Evolutionary conservation across 2,888 invertebrate genomes (phyloP).

Genomic region (Eueremaeus valkanovi): DNA sequence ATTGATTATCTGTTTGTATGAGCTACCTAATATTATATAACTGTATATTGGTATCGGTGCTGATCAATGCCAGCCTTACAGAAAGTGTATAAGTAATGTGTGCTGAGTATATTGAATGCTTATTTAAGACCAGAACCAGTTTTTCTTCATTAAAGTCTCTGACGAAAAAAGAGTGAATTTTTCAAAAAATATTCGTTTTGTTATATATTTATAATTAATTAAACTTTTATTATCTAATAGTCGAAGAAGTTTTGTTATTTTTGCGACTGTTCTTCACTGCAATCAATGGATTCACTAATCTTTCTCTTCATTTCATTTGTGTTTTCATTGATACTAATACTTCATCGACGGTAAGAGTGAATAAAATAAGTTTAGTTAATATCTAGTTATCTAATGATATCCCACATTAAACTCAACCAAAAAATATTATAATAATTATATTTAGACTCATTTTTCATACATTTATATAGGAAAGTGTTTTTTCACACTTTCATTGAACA

Average conservation of each 20-base stretch:
- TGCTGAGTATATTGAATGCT: neutral
- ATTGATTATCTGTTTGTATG: neutral
- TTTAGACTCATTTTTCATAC: too few relatives aligned
- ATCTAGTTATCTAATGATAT: neutral
- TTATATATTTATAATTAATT: neutral
- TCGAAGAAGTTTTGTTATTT: neutral
- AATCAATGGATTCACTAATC: conserved; percentile 16
- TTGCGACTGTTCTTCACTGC: neutral
- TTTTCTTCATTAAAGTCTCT: neutral
- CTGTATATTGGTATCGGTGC: neutral
- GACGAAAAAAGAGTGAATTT: neutral
- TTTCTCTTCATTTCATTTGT: conserved; percentile 15
- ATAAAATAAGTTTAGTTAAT: neutral
- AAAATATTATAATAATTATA: neutral
- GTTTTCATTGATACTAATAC: conserved; percentile 1
- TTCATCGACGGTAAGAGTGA: conserved; percentile 16
- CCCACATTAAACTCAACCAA: neutral
- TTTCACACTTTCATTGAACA: neutral
- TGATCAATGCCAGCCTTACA: conserved; percentile 1
- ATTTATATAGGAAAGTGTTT: neutral
- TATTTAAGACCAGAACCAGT: neutral
- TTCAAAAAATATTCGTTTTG: neutral
- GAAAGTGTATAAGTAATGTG: neutral
- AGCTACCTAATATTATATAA: neutral
- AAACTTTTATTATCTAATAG: neutral